Percentiles rank a stretch among this genome's conserved stretches.
Conservation (phyloP, 2,113 vertebrate species). For the Xiphophorus couchianus region DNA sequence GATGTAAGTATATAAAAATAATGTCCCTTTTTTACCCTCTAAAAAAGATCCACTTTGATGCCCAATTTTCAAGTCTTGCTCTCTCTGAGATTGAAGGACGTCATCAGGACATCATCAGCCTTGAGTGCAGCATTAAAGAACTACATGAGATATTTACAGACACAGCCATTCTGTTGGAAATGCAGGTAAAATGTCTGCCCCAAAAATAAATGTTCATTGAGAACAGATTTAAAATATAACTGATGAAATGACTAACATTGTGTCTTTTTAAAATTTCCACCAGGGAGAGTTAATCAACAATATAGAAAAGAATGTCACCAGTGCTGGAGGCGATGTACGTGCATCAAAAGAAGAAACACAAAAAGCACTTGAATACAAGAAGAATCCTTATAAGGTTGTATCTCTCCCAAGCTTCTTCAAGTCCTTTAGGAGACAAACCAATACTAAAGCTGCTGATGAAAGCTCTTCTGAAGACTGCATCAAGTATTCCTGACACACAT, state of each 20-base stretch:
- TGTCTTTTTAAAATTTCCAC: slow-evolving; percentile 35
- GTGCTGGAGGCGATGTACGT: slow-evolving; percentile 82
- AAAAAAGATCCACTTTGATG: slow-evolving; percentile 82
- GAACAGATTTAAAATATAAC: not conserved
- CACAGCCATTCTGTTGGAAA: slow-evolving; percentile 89
- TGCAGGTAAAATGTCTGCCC: slow-evolving; percentile 79
- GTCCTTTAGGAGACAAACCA: slow-evolving; percentile 50
- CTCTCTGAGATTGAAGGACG: slow-evolving; percentile 90
- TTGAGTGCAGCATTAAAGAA: slow-evolving; percentile 88
- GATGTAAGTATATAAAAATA: too few species aligned
- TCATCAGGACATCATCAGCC: slow-evolving; percentile 88
- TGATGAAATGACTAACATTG: not conserved
- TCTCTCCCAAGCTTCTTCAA: slow-evolving; percentile 60
- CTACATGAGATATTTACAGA: slow-evolving; percentile 89
- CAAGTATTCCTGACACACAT: slow-evolving; percentile 9
- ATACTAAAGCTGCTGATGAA: slow-evolving; percentile 14
- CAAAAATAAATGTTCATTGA: not conserved
- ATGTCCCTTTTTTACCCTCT: not conserved
- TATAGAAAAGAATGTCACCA: slow-evolving; percentile 88
- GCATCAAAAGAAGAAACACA: slow-evolving; percentile 83
- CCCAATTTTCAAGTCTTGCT: slow-evolving; percentile 83
- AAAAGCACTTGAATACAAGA: slow-evolving; percentile 86
- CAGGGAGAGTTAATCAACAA: slow-evolving; percentile 94
- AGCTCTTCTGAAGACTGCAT: slow-evolving; percentile 17
- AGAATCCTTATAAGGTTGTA: slow-evolving; percentile 85